Evolutionary conservation across 1,140 invertebrate genomes (phyloP), one percentile per base, ranked within the genome.

Genomic region (Mesaphorura yosii): DNA sequence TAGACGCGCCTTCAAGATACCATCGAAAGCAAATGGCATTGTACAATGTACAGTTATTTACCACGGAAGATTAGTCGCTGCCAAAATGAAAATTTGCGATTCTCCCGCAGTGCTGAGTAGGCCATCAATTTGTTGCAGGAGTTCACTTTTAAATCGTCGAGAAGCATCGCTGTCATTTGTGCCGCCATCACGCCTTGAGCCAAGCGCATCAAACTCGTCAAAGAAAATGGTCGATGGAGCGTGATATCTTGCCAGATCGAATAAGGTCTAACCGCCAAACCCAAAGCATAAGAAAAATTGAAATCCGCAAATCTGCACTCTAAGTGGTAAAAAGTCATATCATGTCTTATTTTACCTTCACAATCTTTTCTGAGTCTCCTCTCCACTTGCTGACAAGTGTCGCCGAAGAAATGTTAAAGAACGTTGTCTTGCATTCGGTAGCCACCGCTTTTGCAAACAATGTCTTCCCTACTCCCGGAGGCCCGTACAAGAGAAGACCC

Each of bases 221-320:
- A 98, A 81, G 69, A 98, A 98, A 59, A 98, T 90, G 31, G 89
- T 89, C 1, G 87, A 85, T 0, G 94, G 94, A 0, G 91, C 81
- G 66, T 89, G 82, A 67, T 82, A 82, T n/a, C 83, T 77, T 0
- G 93, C 93, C 74, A 92, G 76, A 58, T 92, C 85, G 59, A 89
- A 88, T 15, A 95, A 71, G 0, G 90, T 77, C 75, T 88, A 70
- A n/a, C n/a, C n/a, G n/a, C 6, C 17, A 17, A 6, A 42, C 6
- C 7, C 6, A 42, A 42, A 19, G 7, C 17, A 42, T 7, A 46
- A 46, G 7, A 46, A 41, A 26, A 22, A 19, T 51, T 26, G 42
- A 51, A 27, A 49, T 34, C 23, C 15, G 31, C 22, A 47, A 15
- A 14, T 19, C 23, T 27, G 59, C 75, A 76, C 42, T 76, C n/a